These are phyloP conservation scores for Percopsis omiscomaycus DNA, from an alignment of 2,797 vertebrate genomes.

Conservation along the genomic window DNA sequence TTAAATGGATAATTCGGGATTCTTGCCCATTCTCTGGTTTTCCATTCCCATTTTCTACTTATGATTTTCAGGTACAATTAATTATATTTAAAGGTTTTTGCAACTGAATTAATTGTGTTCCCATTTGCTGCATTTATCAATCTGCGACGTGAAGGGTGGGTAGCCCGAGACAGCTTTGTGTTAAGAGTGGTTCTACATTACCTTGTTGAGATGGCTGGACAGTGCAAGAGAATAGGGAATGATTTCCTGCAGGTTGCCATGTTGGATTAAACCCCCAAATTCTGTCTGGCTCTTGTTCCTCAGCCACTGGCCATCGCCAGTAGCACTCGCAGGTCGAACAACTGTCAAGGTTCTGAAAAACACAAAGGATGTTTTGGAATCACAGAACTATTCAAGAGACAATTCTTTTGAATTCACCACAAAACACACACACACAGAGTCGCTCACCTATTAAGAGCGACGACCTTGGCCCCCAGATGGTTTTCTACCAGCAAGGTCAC, in stretches of 20 bases:
- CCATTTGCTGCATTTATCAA: too few species aligned
- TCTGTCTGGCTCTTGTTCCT: slow-evolving; percentile 70
- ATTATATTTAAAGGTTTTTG: too few species aligned
- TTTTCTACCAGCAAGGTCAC: slow-evolving; percentile 74
- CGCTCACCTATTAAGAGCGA: slow-evolving; percentile 74
- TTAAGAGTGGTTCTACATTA: slow-evolving; percentile 19
- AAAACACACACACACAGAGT: not conserved
- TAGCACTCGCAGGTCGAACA: slow-evolving; percentile 26
- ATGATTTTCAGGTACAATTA: not conserved
- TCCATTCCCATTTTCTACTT: not conserved
- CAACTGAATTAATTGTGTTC: too few species aligned
- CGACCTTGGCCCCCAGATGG: slow-evolving; percentile 65
- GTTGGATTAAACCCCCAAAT: slow-evolving; percentile 69
- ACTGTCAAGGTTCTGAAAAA: slow-evolving; percentile 70
- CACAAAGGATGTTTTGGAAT: not conserved
- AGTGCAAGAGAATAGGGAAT: slow-evolving; percentile 75
- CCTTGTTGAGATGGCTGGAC: slow-evolving; percentile 78
- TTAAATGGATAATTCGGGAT: too few species aligned
- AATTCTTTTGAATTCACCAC: not conserved
- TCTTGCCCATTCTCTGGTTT: not conserved
- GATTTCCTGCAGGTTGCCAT: slow-evolving; percentile 77
- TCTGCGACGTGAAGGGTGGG: too few species aligned
- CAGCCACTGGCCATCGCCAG: slow-evolving; percentile 65
- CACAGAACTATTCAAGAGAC: not conserved
- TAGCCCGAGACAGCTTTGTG: too few species aligned